Conservation (phyloP, 2,113 vertebrate genomes). For the Pelecanoides urinatrix region DNA sequence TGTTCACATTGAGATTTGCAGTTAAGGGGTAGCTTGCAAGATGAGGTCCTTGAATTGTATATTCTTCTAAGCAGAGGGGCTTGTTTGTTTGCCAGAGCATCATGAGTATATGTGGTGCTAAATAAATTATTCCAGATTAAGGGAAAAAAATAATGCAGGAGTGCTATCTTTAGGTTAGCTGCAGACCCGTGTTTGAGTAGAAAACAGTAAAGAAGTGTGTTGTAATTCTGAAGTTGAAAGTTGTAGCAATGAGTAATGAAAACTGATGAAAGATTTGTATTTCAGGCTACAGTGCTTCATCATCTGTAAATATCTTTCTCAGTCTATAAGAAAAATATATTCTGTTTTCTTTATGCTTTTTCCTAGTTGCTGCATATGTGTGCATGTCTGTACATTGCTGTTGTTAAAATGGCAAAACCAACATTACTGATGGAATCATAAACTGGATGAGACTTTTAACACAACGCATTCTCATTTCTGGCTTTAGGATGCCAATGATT, state of each 20-base stretch:
- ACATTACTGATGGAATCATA: not conserved
- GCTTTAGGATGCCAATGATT: not conserved
- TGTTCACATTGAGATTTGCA: not conserved
- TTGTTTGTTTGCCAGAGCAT: not conserved
- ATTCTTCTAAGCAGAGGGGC: not conserved
- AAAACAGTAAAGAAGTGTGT: not conserved
- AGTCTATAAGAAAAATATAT: not conserved
- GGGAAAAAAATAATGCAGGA: not conserved
- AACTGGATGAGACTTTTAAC: not conserved
- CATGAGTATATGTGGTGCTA: not conserved
- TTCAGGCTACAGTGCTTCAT: not conserved
- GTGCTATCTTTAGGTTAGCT: not conserved
- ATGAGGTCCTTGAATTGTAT: not conserved
- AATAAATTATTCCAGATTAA: not conserved
- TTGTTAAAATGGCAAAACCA: not conserved
- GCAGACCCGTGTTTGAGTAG: not conserved
- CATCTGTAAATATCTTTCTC: not conserved
- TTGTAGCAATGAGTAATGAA: not conserved
- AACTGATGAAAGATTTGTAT: not conserved
- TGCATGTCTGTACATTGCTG: not conserved
- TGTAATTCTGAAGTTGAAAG: not conserved
- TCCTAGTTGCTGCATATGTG: not conserved
- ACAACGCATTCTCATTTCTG: not conserved
- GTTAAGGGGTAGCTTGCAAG: not conserved
- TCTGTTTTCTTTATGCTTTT: not conserved